Evolutionary conservation across 2,888 invertebrate species (phyloP).

Genomic region (Eulithis prunata): DNA sequence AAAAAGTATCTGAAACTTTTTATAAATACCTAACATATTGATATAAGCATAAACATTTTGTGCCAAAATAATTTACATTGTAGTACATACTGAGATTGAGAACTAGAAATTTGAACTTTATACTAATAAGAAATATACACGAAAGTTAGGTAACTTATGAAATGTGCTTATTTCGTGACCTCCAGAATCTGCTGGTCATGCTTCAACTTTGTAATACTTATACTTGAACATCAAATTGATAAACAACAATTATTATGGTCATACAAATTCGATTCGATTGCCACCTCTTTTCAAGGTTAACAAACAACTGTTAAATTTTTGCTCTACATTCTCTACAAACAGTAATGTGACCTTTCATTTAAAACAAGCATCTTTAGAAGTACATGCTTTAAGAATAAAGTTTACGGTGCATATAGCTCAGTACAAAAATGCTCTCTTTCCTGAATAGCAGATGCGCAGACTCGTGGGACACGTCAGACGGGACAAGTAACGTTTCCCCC

Average conservation of each 20-base stretch:
- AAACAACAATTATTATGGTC: not conserved
- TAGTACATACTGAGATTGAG: not conserved
- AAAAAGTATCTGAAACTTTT: not conserved
- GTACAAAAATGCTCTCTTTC: too few relatives aligned
- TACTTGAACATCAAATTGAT: slow-evolving; percentile 18
- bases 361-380: too few relatives aligned
- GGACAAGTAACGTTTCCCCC: too few relatives aligned
- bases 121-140: too few relatives aligned
- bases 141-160: not conserved
- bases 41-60: too few relatives aligned
- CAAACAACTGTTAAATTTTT: not conserved
- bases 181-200: slow-evolving; percentile 29
- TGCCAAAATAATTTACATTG: too few relatives aligned
- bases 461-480: too few relatives aligned
- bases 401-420: too few relatives aligned
- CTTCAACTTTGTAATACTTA: slow-evolving; percentile 1
- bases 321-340: not conserved
- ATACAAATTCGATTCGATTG: slow-evolving; percentile 1
- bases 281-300: not conserved
- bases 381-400: too few relatives aligned
- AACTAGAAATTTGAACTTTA: slow-evolving; percentile 2
- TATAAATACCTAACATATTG: not conserved
- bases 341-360: too few relatives aligned
- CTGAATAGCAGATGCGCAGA: too few relatives aligned
- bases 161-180: slow-evolving; percentile 25